A percentile compares a stretch with the other conserved stretches of the same genome.
Evolutionary conservation across 2,113 vertebrate genomes (phyloP).

Genomic region (Lates calcarifer): DNA sequence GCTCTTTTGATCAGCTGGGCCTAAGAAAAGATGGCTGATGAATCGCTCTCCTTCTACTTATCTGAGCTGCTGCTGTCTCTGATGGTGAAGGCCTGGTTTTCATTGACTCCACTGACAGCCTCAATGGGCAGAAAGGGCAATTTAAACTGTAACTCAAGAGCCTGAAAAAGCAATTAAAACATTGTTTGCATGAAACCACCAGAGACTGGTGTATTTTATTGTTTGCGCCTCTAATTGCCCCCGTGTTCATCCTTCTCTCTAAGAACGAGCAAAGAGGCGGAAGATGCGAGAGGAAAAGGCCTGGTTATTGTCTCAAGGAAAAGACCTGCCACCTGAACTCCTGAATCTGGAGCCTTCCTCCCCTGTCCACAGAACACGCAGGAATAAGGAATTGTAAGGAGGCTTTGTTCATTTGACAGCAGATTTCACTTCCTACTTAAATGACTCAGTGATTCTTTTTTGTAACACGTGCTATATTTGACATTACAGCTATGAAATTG

Average conservation of each 20-base stretch:
- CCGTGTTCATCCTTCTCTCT: not conserved
- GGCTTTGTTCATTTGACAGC: not conserved
- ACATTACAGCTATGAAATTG: conserved; percentile 92
- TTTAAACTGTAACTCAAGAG: conserved; percentile 49
- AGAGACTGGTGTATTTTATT: not conserved
- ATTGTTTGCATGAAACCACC: conserved; percentile 13
- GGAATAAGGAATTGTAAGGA: conserved; percentile 93
- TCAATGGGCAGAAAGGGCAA: conserved; percentile 32
- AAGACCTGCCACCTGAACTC: conserved; percentile 93
- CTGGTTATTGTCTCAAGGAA: conserved; percentile 94
- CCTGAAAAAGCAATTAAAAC: conserved; percentile 24
- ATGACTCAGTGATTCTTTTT: not conserved
- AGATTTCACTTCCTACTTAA: not conserved
- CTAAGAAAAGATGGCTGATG: conserved; percentile 64
- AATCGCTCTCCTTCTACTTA: conserved; percentile 59
- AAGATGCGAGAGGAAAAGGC: conserved; percentile 94
- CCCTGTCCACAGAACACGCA: conserved; percentile 87
- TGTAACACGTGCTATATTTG: conserved; percentile 23
- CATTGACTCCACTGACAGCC: conserved; percentile 23
- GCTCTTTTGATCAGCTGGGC: conserved; percentile 78
- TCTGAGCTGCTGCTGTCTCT: conserved; percentile 41
- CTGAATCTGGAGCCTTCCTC: conserved; percentile 92
- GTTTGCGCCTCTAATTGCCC: conserved; percentile 29
- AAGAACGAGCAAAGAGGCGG: conserved; percentile 94
- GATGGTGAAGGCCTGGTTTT: conserved; percentile 49